A percentile compares a stretch with the other conserved stretches of the same genome.
These are phyloP conservation scores for Palythoa heliodiscus DNA, from an alignment of 92 coral and sea anemone species.

Conservation along the genomic window DNA sequence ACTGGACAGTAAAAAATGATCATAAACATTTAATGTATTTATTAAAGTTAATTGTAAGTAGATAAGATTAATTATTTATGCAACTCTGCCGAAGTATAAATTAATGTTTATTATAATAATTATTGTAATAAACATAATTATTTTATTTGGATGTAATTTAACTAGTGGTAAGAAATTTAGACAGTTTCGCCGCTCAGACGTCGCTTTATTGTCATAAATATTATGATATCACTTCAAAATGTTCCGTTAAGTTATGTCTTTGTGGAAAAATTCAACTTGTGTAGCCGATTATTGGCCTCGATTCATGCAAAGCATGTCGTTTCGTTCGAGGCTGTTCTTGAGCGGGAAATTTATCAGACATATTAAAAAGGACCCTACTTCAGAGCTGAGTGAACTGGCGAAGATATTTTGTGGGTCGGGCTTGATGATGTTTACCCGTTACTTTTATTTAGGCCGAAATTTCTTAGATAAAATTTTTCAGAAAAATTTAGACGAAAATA, in stretches of 20 bases:
- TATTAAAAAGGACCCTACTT: not conserved
- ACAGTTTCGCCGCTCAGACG: not conserved
- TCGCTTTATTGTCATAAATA: not conserved
- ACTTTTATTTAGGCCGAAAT: not conserved
- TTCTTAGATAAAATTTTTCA: not conserved
- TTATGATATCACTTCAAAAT: not conserved
- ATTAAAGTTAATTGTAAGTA: conserved; percentile 4
- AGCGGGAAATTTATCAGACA: not conserved
- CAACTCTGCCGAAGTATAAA: not conserved
- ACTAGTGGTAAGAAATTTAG: not conserved
- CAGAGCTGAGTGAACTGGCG: not conserved
- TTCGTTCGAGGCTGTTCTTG: not conserved
- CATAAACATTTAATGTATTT: conserved; percentile 1
- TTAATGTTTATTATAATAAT: not conserved
- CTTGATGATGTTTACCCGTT: not conserved
- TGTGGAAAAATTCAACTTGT: not conserved
- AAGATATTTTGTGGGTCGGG: not conserved
- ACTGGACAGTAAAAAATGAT: not conserved
- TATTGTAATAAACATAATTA: not conserved
- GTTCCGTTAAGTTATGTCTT: not conserved
- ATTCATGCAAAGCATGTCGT: not conserved
- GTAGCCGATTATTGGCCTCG: too few species aligned
- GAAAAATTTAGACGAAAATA: too few species aligned
- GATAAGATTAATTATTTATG: not conserved
- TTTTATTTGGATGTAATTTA: not conserved